Evolutionary conservation across 2,113 vertebrate species (phyloP).

Genomic region (Leptobrachium leishanense): DNA sequence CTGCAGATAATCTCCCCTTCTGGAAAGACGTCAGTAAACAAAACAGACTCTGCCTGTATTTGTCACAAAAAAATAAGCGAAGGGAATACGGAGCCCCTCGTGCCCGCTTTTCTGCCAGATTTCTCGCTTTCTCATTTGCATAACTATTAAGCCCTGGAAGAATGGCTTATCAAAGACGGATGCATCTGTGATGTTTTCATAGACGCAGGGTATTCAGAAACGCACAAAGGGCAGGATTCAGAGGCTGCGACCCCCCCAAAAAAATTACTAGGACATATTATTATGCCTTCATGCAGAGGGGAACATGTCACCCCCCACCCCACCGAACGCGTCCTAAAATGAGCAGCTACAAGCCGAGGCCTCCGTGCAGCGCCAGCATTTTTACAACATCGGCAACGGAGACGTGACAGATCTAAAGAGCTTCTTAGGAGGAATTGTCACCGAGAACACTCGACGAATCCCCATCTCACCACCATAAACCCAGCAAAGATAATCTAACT

Average conservation of each 20-base stretch:
- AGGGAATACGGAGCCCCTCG: slow-evolving; percentile 43
- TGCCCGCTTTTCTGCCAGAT: slow-evolving; percentile 31
- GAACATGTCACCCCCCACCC: background rate
- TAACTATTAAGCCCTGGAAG: slow-evolving; percentile 47
- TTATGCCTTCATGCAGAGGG: background rate
- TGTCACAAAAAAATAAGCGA: slow-evolving; percentile 47
- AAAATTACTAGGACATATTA: slow-evolving; percentile 31
- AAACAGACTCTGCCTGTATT: slow-evolving; percentile 44
- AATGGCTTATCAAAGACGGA: slow-evolving; percentile 41
- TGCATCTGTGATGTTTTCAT: slow-evolving; percentile 33
- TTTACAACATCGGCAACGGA: background rate
- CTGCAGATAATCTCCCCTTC: slow-evolving; percentile 47
- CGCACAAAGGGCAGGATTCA: slow-evolving; percentile 26
- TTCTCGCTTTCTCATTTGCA: slow-evolving; percentile 39
- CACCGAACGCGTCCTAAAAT: background rate
- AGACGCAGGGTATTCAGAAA: background rate
- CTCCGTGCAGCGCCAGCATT: background rate
- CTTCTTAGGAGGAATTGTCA: background rate
- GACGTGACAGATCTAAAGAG: background rate
- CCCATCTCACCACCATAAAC: background rate
- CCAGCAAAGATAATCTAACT: slow-evolving; percentile 1
- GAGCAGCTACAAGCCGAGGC: background rate
- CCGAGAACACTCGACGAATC: too few species aligned
- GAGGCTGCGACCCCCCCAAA: slow-evolving; percentile 25
- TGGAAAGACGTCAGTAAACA: slow-evolving; percentile 48